A percentile compares a stretch with the other conserved stretches of the same genome.
phyloP scores from a whole-genome alignment of 1,140 invertebrate genomes.

The Chironomus striatipennis region DNA sequence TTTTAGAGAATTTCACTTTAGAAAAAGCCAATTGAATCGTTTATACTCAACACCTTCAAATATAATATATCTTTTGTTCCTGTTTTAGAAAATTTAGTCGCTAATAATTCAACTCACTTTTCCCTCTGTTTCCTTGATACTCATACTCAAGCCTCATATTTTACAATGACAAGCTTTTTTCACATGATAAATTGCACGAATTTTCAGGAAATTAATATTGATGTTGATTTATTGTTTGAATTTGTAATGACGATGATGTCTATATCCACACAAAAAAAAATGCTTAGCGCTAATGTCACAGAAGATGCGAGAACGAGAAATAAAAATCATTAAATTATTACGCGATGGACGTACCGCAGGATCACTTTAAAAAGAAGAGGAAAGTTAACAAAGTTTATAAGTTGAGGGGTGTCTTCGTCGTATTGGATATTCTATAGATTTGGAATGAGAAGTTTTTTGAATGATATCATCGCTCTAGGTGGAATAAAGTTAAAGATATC shows the following conservation, averaged over 20 bases:
- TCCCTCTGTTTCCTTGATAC: neutral
- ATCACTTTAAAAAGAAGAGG: neutral
- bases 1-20: no score
- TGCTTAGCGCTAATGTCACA: neutral
- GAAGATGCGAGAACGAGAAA: neutral
- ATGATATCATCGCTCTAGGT: no score
- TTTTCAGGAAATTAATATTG: conserved; percentile 8
- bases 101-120: no score
- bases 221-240: conserved; percentile 9
- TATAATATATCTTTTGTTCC: no score
- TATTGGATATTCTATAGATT: no score
- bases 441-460: no score
- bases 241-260: conserved; percentile 6
- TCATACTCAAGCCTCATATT: neutral
- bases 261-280: neutral
- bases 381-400: neutral
- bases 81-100: no score
- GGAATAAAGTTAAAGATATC: no score
- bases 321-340: neutral
- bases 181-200: neutral
- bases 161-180: neutral
- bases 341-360: neutral
- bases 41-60: no score
- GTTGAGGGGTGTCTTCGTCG: neutral
- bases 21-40: no score